Base-by-base conservation (phyloP, 2,888 invertebrate species). In the Criorhina ranunculi region DNA sequence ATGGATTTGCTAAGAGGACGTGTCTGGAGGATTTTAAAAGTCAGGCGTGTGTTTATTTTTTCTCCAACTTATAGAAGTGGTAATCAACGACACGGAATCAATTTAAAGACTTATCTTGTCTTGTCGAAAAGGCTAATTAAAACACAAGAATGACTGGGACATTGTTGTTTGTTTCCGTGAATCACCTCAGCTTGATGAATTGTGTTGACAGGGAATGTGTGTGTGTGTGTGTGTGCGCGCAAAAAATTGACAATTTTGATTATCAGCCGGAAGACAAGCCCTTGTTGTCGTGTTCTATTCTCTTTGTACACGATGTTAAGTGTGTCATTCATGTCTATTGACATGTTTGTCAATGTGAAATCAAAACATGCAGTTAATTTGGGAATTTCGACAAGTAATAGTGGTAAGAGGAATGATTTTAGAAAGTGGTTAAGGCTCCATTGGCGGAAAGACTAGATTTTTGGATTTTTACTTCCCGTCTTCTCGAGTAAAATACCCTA, bases 41-140 rank as follows among this genome's bases (percentile, higher is more conserved):
- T 35, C 53, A 46, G 42, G 15, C 53, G 33, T 8, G 46, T 57
- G 42, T 79, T 62, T 70, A 42, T 9, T 77, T 24, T 59, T 67
- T 33, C 2, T 24, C 9, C 49, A 9, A 17, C 46, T 35, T 51
- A 17, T 37, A 37, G 17, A 6, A 19, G 46, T 46, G 53, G 42
- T 37, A 64, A 67, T 73, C 62, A 67, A 29, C 42, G 33, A 31
- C 53, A 62, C 55, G 49, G 57, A 73, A 83, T 78, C 78, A 59
- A 83, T 79, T 73, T 0, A 11, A 6, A 15, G 59, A 15, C 37
- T 64, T 76, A 59, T 67, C 59, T 60, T 51, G 35, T 7, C 49
- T 42, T 59, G 57, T 81, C 33, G n/a, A 35, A 62, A 53, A 64
- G 9, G 72, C 72, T 82, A 82, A 78, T 82, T 77, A 75, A 80